phyloP scores from a whole-genome alignment of 1,140 invertebrate species.

The Lordiphosa clarofinis region DNA sequence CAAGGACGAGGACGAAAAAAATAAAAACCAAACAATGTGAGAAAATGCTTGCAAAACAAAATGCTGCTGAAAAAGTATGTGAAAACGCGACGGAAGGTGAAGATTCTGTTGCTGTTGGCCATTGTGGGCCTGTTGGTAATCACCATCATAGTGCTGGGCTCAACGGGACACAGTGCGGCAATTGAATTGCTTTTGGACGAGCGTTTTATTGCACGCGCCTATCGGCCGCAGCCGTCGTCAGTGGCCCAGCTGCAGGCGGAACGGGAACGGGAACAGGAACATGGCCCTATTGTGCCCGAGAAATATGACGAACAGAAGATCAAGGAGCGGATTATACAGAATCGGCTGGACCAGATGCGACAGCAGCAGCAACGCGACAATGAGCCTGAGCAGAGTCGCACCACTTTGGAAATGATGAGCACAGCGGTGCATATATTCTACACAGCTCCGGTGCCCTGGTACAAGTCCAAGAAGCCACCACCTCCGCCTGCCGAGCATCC shows the following conservation, averaged over 20 bases:
- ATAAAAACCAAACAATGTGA: conserved; percentile 52
- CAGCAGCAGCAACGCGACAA: conserved; percentile 55
- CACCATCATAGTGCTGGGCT: conserved; percentile 64
- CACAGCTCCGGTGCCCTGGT: conserved; percentile 70
- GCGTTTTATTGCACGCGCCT: conserved; percentile 66
- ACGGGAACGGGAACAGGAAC: conserved; percentile 39
- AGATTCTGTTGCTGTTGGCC: conserved; percentile 66
- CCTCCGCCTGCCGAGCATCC: conserved; percentile 47
- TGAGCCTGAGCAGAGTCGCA: conserved; percentile 49
- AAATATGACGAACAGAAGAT: conserved; percentile 78
- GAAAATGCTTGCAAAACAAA: conserved; percentile 54
- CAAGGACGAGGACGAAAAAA: conserved; percentile 31
- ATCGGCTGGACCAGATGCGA: conserved; percentile 66
- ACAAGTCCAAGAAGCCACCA: conserved; percentile 65
- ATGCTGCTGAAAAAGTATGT: conserved; percentile 78
- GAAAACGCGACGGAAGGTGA: conserved; percentile 77
- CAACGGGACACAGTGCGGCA: conserved; percentile 35
- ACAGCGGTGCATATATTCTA: conserved; percentile 77
- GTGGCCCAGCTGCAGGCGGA: conserved; percentile 45
- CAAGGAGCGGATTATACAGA: conserved; percentile 69
- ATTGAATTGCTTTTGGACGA: conserved; percentile 69
- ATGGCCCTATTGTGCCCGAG: conserved; percentile 72
- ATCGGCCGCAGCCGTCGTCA: conserved; percentile 32
- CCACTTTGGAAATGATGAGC: conserved; percentile 49
- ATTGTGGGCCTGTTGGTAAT: conserved; percentile 67